Evolutionary conservation across 2,797 vertebrate species (phyloP).

Genomic region (Poeciliopsis turneri): DNA sequence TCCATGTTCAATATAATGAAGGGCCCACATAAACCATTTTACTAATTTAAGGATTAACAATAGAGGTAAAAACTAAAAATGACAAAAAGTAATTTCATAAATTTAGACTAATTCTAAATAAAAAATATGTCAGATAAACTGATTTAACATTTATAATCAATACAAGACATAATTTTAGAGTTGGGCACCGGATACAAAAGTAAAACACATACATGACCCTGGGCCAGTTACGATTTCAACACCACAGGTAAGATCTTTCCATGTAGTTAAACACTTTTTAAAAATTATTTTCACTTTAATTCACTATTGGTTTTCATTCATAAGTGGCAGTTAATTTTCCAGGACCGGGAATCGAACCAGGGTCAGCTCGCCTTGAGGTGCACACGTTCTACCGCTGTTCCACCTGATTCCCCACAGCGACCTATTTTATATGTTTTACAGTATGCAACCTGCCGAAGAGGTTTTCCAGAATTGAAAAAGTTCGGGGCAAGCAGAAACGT

Average conservation of each 20-base stretch:
- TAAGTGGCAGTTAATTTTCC: not conserved
- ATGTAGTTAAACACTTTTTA: not conserved
- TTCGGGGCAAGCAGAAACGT: not conserved
- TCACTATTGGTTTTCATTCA: not conserved
- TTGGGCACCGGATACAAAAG: not conserved
- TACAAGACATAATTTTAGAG: not conserved
- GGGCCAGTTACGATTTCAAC: not conserved
- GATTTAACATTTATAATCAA: not conserved
- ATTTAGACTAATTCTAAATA: not conserved
- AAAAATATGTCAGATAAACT: not conserved
- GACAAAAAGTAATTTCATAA: not conserved
- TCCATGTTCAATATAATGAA: not conserved
- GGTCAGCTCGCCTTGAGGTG: not conserved
- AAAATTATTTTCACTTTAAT: not conserved
- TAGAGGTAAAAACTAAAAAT: not conserved
- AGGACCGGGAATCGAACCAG: not conserved
- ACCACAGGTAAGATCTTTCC: not conserved
- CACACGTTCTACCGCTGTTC: not conserved
- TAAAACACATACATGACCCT: not conserved
- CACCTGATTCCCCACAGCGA: not conserved
- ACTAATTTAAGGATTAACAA: not conserved
- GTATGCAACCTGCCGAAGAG: not conserved
- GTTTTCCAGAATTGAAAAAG: not conserved
- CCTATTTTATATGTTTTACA: not conserved
- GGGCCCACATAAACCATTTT: not conserved